Evolutionary conservation across 2,113 vertebrate species (phyloP).

Genomic region (Microcebus lehilahytsara): DNA sequence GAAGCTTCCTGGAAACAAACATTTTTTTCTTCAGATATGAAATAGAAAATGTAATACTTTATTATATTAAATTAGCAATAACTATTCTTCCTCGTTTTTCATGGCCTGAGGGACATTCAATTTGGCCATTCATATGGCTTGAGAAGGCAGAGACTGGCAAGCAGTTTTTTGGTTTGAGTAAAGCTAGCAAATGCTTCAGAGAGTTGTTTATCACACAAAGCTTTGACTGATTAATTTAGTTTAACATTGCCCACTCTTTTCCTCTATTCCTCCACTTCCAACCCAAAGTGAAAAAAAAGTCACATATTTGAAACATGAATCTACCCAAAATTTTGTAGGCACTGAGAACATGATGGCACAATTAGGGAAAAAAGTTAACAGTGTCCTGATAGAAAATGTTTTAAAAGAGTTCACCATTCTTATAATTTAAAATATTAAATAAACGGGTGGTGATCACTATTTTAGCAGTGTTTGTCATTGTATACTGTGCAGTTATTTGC

Average conservation of each 20-base stretch:
- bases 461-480: conserved; percentile 15
- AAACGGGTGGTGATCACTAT: not conserved
- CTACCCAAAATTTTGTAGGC: conserved; percentile 36
- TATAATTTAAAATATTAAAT: conserved; percentile 43
- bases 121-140: not conserved
- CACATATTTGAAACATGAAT: conserved; percentile 40
- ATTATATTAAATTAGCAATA: conserved; percentile 32
- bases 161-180: conserved; percentile 29
- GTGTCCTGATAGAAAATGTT: conserved; percentile 24
- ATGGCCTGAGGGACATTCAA: not conserved
- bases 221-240: conserved; percentile 44
- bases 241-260: not conserved
- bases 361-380: not conserved
- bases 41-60: conserved; percentile 26
- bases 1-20: conserved; percentile 5
- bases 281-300: conserved; percentile 33
- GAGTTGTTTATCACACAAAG: conserved; percentile 36
- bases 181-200: not conserved
- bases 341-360: conserved; percentile 6
- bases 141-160: conserved; percentile 25
- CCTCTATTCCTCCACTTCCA: not conserved
- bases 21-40: not conserved
- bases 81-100: not conserved
- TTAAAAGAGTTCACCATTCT: conserved; percentile 33
- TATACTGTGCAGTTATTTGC: not conserved